Evolutionary conservation across 2,797 vertebrate genomes (phyloP).

Genomic region (Schizothorax lantsangensis): DNA sequence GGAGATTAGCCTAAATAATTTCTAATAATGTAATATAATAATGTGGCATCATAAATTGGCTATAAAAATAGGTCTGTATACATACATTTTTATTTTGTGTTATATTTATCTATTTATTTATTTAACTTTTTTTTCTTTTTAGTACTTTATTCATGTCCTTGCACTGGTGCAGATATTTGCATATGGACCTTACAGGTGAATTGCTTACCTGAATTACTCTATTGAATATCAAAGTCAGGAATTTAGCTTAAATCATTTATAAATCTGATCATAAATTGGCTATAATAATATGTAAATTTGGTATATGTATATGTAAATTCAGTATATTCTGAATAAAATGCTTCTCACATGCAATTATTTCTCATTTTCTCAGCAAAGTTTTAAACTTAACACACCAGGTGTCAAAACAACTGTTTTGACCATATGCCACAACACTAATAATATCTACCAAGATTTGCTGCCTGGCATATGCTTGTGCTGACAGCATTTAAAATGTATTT

Average conservation of each 20-base stretch:
- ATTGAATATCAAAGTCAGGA: not conserved
- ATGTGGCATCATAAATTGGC: not conserved
- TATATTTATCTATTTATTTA: too few relatives aligned
- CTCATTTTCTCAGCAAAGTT: conserved; percentile 31
- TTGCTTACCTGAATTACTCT: not conserved
- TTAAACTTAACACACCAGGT: conserved; percentile 41
- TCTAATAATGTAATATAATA: too few relatives aligned
- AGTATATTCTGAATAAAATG: conserved; percentile 16
- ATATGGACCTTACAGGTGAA: not conserved
- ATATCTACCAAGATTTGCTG: not conserved
- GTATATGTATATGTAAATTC: not conserved
- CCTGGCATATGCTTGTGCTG: not conserved
- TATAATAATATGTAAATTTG: conserved; percentile 23
- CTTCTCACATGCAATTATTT: conserved; percentile 39
- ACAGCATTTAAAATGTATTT: not conserved
- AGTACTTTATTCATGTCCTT: too few relatives aligned
- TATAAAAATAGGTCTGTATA: conserved; percentile 12
- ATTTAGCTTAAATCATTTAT: not conserved
- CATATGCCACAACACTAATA: not conserved
- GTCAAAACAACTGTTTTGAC: conserved; percentile 27
- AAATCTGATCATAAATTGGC: not conserved
- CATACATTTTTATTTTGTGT: too few relatives aligned
- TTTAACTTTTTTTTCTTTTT: not conserved
- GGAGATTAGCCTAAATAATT: not conserved
- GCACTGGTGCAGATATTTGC: too few relatives aligned